Percentiles rank a stretch among this genome's conserved stretches.
phyloP scores from a whole-genome alignment of 37 sponge, comb jelly and placozoan species.

The Lycopodina hypogea region DNA sequence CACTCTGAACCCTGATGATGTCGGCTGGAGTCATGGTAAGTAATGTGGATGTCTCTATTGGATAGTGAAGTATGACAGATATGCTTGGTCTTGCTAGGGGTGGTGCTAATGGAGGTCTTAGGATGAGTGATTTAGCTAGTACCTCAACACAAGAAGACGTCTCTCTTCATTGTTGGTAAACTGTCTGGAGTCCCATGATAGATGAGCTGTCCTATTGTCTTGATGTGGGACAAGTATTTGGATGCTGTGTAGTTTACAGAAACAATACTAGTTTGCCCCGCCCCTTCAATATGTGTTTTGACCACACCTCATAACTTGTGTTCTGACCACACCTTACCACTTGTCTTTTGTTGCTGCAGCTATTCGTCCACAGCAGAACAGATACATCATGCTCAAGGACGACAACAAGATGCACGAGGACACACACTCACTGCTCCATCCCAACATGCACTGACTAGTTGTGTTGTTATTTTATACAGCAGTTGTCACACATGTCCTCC shows the following conservation, averaged over 20 bases:
- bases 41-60: background rate
- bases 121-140: background rate
- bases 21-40: conserved; percentile 74
- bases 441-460: conserved; percentile 5
- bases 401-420: conserved; percentile 13
- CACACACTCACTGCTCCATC: conserved; percentile 6
- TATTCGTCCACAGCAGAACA: conserved; percentile 47
- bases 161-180: background rate
- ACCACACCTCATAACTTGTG: no score
- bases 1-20: conserved; percentile 73
- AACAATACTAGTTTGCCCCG: no score
- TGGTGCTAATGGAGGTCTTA: background rate
- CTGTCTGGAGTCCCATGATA: no score
- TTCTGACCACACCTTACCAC: no score
- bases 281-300: no score
- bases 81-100: background rate
- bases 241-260: no score
- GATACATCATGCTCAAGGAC: conserved; percentile 22
- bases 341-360: conserved; percentile 12
- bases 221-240: no score
- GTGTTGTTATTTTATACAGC: no score
- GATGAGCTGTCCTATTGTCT: no score
- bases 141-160: background rate
- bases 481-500: no score
- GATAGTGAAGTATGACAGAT: no score